These are phyloP conservation scores for Schizaphis graminum DNA, from an alignment of 2,888 invertebrate genomes.

Conservation along the genomic window DNA sequence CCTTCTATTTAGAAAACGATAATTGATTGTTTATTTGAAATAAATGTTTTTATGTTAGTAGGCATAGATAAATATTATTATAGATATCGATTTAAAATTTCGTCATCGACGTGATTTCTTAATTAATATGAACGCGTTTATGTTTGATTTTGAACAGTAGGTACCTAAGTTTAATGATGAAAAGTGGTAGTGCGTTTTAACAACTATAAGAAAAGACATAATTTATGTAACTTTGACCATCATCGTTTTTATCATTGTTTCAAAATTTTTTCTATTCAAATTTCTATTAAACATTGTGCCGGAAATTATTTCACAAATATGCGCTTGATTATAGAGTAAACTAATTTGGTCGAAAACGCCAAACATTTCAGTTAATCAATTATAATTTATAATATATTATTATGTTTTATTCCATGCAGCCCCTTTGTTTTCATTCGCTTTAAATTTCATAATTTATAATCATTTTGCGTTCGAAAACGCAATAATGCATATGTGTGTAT, in stretches of 20 bases:
- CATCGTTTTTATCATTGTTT: neutral
- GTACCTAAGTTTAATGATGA: neutral
- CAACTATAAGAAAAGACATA: neutral
- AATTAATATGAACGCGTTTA: neutral
- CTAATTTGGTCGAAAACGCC: neutral
- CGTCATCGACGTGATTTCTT: neutral
- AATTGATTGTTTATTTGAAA: neutral
- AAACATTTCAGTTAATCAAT: neutral
- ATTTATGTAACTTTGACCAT: neutral
- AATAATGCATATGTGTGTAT: neutral
- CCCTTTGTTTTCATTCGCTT: conserved; percentile 1
- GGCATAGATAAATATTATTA: neutral
- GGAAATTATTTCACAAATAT: neutral
- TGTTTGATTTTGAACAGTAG: neutral
- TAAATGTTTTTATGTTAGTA: neutral
- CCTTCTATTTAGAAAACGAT: neutral
- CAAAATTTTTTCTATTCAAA: neutral
- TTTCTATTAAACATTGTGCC: neutral
- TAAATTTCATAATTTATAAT: conserved; percentile 12
- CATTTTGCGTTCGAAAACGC: neutral
- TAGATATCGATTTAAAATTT: neutral
- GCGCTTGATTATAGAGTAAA: neutral
- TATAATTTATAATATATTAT: neutral
- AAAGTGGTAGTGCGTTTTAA: neutral
- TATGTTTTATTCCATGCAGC: neutral